Evolutionary conservation across 1,140 invertebrate genomes (phyloP).

Genomic region (Popillia japonica): DNA sequence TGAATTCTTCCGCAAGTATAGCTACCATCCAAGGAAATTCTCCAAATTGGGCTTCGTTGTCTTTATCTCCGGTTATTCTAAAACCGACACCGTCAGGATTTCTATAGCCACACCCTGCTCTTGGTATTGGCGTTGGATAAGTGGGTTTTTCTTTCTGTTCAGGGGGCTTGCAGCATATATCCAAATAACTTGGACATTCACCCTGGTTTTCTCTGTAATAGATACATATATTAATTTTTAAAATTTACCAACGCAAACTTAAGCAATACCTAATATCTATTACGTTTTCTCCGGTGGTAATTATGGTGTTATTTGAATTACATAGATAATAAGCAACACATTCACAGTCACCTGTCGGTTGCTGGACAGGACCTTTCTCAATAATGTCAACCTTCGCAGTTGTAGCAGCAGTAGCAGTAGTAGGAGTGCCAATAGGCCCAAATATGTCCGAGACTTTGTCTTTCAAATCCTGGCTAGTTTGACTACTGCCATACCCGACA

Average conservation of each 20-base stretch:
- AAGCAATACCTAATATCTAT: conserved; percentile 35
- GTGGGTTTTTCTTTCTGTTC: conserved; percentile 53
- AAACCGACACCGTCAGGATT: conserved; percentile 72
- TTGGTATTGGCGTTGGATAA: conserved; percentile 48
- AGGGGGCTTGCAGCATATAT: conserved; percentile 68
- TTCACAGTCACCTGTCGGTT: background rate
- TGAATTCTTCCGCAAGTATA: conserved; percentile 70
- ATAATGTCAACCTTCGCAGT: background rate
- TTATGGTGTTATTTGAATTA: background rate
- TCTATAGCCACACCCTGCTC: conserved; percentile 67
- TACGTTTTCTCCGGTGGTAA: conserved; percentile 1
- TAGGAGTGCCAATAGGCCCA: background rate
- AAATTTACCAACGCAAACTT: too few species aligned
- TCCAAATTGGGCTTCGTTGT: conserved; percentile 72
- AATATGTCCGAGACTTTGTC: background rate
- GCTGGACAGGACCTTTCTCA: background rate
- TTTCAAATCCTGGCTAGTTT: background rate
- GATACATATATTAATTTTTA: conserved; percentile 36
- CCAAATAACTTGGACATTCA: conserved; percentile 70
- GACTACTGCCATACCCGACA: background rate
- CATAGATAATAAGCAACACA: conserved; percentile 12
- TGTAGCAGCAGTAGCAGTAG: too few species aligned
- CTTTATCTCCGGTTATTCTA: conserved; percentile 68
- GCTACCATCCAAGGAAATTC: too few species aligned
- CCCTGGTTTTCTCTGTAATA: conserved; percentile 54